These are phyloP conservation scores for Drosophila insularis DNA, from an alignment of 1,140 invertebrate genomes.

Conservation along the genomic window DNA sequence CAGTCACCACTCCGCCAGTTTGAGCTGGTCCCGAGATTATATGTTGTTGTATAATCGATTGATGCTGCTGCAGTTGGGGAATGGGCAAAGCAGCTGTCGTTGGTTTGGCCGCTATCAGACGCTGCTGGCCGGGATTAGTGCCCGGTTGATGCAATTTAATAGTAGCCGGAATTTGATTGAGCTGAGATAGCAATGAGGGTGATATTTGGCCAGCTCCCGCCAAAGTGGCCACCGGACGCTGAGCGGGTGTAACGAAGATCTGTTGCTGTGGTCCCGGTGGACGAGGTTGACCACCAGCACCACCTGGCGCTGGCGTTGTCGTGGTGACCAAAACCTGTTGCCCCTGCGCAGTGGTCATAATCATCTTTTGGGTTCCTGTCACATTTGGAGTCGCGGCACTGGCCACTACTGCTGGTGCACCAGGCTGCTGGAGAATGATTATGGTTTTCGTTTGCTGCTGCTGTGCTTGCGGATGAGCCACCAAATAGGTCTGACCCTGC, in stretches of 20 bases:
- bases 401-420: constrained; percentile 46
- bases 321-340: constrained; percentile 86
- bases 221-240: constrained; percentile 54
- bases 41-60: constrained; percentile 81
- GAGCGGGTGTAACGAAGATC: constrained; percentile 68
- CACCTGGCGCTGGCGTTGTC: constrained; percentile 40
- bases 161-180: constrained; percentile 79
- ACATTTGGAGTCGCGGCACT: constrained; percentile 44
- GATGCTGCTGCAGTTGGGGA: constrained; percentile 76
- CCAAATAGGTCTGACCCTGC: constrained; percentile 84
- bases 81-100: constrained; percentile 52
- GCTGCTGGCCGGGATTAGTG: constrained; percentile 18
- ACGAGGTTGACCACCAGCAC: constrained; percentile 28
- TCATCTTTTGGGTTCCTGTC: constrained; percentile 84
- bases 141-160: constrained; percentile 74
- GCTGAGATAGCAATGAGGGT: constrained; percentile 68
- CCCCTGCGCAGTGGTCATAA: constrained; percentile 87
- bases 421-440: constrained; percentile 88
- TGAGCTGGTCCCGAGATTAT: constrained; percentile 68
- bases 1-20: constrained; percentile 12
- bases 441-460: constrained; percentile 86
- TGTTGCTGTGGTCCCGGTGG: constrained; percentile 52
- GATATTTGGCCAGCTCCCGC: constrained; percentile 71
- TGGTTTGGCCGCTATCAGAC: constrained; percentile 33
- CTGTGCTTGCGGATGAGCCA: constrained; percentile 83